These are phyloP conservation scores for Augochlora pura DNA, from an alignment of 1,140 invertebrate species.

Conservation along the genomic window DNA sequence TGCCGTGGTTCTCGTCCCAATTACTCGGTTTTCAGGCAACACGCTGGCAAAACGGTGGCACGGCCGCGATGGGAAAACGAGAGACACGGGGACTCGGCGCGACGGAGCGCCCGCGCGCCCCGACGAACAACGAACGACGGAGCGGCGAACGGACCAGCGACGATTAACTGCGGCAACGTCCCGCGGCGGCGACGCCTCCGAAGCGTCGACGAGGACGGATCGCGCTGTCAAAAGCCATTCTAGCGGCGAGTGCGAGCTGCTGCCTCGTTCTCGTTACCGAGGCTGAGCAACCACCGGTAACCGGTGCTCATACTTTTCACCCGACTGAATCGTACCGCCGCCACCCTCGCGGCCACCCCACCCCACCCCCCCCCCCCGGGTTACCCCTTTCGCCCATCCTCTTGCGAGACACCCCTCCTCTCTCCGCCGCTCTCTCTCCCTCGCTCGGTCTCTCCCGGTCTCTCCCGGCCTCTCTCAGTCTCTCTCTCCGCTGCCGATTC, in stretches of 20 bases:
- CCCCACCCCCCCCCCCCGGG: background rate
- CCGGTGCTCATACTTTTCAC: conserved; percentile 48
- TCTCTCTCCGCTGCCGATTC: conserved; percentile 15
- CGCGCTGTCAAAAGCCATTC: conserved; percentile 50
- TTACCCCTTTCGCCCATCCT: conserved; percentile 38
- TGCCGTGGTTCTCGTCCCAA: conserved; percentile 11
- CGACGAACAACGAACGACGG: background rate
- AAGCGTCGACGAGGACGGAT: conserved; percentile 30
- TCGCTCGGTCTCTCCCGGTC: too few relatives aligned
- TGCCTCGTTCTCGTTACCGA: conserved; percentile 28
- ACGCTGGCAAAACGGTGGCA: too few relatives aligned
- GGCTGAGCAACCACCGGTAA: conserved; percentile 30
- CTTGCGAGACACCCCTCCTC: conserved; percentile 48
- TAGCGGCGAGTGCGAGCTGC: conserved; percentile 27
- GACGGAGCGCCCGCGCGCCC: background rate
- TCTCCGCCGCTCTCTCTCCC: background rate
- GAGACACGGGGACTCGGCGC: too few relatives aligned
- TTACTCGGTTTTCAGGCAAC: conserved; percentile 14
- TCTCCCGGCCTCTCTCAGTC: too few relatives aligned
- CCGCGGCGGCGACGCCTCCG: conserved; percentile 25
- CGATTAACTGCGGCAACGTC: conserved; percentile 10
- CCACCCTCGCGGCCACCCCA: conserved; percentile 33
- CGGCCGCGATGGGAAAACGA: too few relatives aligned
- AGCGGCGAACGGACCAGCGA: background rate
- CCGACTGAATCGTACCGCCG: conserved; percentile 55